A percentile compares a stretch with the other conserved stretches of the same genome.
phyloP scores from a whole-genome alignment of 2,797 vertebrate genomes.

The Psittacula echo region DNA sequence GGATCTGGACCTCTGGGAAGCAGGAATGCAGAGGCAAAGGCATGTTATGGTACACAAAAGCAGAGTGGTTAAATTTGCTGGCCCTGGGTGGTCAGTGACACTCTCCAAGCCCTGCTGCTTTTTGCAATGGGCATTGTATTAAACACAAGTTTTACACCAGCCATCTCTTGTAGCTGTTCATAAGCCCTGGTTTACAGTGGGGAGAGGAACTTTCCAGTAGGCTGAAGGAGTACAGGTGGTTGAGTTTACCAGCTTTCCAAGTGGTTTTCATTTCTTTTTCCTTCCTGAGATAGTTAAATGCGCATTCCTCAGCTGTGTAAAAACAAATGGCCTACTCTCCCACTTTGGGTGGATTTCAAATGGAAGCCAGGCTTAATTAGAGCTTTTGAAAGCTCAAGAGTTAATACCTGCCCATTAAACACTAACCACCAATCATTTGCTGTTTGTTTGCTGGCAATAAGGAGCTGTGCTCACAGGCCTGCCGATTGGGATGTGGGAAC shows the following conservation, averaged over 20 bases:
- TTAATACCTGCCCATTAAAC: constrained; percentile 17
- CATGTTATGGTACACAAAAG: background rate
- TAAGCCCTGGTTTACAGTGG: background rate
- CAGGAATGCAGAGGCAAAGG: background rate
- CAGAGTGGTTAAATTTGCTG: fast-evolving
- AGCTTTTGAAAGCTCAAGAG: constrained; percentile 35
- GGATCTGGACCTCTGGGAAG: background rate
- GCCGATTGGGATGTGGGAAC: background rate
- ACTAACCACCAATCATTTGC: background rate
- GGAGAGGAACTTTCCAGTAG: background rate
- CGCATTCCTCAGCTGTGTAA: constrained; percentile 43
- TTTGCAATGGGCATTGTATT: background rate
- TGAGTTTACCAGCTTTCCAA: constrained; percentile 31
- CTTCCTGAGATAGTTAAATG: constrained; percentile 49
- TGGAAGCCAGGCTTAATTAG: constrained; percentile 55
- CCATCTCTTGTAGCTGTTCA: background rate
- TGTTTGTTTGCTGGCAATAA: background rate
- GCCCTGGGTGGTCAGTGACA: background rate
- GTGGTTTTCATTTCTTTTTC: constrained; percentile 53
- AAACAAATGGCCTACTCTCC: constrained; percentile 34
- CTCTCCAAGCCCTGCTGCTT: background rate
- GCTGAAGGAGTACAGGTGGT: background rate
- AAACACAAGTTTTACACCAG: background rate
- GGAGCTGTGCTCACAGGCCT: background rate
- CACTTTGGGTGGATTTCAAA: background rate